phyloP scores from a whole-genome alignment of 2,797 vertebrate species.

The Gadopsis marmoratus region DNA sequence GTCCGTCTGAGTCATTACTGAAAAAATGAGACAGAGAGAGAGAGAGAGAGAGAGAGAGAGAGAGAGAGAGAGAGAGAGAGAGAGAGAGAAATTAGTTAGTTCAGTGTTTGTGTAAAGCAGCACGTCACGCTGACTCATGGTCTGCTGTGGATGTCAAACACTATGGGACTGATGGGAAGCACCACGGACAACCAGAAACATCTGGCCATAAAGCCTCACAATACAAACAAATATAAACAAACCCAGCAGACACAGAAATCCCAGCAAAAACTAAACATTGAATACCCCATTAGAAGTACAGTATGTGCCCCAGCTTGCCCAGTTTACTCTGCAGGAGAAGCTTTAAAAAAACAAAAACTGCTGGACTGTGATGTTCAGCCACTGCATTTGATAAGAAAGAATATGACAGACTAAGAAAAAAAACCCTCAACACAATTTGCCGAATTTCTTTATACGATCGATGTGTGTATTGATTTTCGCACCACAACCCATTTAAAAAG shows the following conservation, averaged over 20 bases:
- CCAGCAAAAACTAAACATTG: slow-evolving; percentile 41
- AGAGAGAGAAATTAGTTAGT: background rate
- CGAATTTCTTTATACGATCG: background rate
- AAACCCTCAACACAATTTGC: background rate
- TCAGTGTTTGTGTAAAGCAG: slow-evolving; percentile 1
- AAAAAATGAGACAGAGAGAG: slow-evolving; percentile 6
- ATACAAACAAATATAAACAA: slow-evolving; percentile 49
- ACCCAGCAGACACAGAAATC: slow-evolving; percentile 18
- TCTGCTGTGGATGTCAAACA: slow-evolving; percentile 45
- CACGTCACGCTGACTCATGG: slow-evolving; percentile 59
- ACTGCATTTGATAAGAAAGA: background rate
- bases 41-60: background rate
- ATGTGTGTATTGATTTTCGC: slow-evolving; percentile 5
- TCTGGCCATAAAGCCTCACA: slow-evolving; percentile 61
- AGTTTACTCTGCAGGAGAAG: slow-evolving; percentile 57
- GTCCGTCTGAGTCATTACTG: slow-evolving; percentile 39
- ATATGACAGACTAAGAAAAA: background rate
- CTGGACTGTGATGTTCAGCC: background rate
- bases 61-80: background rate
- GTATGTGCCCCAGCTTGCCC: slow-evolving; percentile 57
- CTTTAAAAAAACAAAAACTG: background rate
- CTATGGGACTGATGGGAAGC: slow-evolving; percentile 47
- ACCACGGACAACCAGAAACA: slow-evolving; percentile 65
- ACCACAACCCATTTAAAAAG: background rate
- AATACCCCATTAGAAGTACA: slow-evolving; percentile 46